phyloP scores from a whole-genome alignment of 1,140 invertebrate genomes.

The Brachionus paranguensis region DNA sequence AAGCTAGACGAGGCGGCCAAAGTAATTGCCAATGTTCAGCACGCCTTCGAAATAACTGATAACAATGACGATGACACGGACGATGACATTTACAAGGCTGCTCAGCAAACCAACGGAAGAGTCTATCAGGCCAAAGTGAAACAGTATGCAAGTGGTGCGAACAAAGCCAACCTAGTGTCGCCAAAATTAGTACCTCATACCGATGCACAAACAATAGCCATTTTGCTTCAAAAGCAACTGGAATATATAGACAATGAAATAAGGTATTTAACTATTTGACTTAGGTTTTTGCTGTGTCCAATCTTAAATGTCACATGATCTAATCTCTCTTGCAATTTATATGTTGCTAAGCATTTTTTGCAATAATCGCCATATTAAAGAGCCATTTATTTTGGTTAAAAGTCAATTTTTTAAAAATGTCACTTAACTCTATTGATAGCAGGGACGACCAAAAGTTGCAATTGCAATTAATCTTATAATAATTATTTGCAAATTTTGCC shows the following conservation, averaged over 20 bases:
- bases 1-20: conserved; percentile 80
- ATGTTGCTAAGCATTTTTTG: too few species aligned
- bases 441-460: too few species aligned
- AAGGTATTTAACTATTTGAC: conserved; percentile 39
- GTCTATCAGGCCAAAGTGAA: background rate
- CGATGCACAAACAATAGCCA: conserved; percentile 90
- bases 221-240: conserved; percentile 97
- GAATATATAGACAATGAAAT: conserved; percentile 99
- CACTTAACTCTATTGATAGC: too few species aligned
- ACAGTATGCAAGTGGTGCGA: background rate
- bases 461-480: too few species aligned
- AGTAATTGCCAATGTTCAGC: conserved; percentile 82
- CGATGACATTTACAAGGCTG: background rate
- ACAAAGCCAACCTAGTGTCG: background rate
- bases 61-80: background rate
- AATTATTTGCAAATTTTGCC: too few species aligned
- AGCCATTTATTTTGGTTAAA: too few species aligned
- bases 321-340: too few species aligned
- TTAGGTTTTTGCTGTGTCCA: background rate
- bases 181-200: conserved; percentile 9
- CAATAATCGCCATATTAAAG: too few species aligned
- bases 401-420: too few species aligned
- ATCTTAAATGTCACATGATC: too few species aligned
- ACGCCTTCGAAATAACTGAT: conserved; percentile 53
- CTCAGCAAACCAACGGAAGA: background rate